Percentiles rank a stretch among this genome's conserved stretches.
Conservation (phyloP, 2,113 vertebrate species). For the Ammodytes marinus region DNA sequence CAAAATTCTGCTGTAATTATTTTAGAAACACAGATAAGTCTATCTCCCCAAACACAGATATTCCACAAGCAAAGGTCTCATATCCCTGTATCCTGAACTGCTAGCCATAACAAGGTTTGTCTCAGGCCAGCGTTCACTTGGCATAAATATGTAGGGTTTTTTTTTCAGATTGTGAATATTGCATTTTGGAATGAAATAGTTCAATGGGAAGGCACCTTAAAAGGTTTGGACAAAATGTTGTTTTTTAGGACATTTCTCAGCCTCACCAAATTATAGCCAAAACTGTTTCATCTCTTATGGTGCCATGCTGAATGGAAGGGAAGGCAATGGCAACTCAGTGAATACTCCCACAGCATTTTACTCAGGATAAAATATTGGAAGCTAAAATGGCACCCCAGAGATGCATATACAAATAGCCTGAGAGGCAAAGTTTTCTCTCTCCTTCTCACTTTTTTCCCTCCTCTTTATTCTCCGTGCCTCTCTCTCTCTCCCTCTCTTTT, state of each 20-base stretch:
- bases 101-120: constrained; percentile 2
- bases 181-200: constrained; percentile 44
- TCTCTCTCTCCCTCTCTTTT: constrained; percentile 23
- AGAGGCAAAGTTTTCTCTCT: constrained; percentile 62
- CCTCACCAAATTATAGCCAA: constrained; percentile 51
- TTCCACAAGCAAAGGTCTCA: constrained; percentile 11
- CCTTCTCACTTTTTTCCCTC: constrained; percentile 43
- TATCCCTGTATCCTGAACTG: neutral
- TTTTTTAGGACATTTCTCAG: constrained; percentile 47
- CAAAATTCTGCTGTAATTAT: constrained; percentile 6
- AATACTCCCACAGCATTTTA: constrained; percentile 73
- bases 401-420: constrained; percentile 73
- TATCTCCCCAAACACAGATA: constrained; percentile 3
- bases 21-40: constrained; percentile 7
- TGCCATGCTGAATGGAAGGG: constrained; percentile 37
- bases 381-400: constrained; percentile 76
- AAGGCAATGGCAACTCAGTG: constrained; percentile 65
- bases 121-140: constrained; percentile 11
- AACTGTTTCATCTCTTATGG: constrained; percentile 59
- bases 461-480: constrained; percentile 36
- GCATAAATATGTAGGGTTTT: neutral
- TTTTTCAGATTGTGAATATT: constrained; percentile 19
- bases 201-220: constrained; percentile 32
- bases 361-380: constrained; percentile 77
- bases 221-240: constrained; percentile 27